Conservation (phyloP, 2,888 invertebrate species). For the Caenorhabditis sp. region DNA sequence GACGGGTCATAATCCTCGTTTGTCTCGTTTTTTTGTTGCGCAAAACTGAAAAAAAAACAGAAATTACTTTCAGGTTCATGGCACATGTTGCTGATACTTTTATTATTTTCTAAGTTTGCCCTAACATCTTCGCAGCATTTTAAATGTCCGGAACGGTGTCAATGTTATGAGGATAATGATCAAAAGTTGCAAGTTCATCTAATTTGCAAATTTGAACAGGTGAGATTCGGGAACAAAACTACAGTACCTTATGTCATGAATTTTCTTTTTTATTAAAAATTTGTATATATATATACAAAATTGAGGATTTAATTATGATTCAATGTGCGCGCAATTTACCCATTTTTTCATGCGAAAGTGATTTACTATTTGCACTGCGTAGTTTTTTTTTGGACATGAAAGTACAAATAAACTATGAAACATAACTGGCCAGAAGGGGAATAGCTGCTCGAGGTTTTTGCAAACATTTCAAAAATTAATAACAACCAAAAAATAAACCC, state of each 20-base stretch:
- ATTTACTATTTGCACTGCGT: not conserved
- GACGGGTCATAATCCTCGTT: not conserved
- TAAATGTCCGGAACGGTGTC: slow-evolving; percentile 54
- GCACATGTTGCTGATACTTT: not conserved
- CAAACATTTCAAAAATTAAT: too few relatives aligned
- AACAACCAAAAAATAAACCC: too few relatives aligned
- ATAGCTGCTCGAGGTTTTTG: too few relatives aligned
- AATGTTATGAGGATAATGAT: slow-evolving; percentile 57
- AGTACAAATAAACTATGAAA: too few relatives aligned
- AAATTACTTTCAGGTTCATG: not conserved
- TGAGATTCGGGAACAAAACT: slow-evolving; percentile 5
- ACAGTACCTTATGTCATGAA: too few relatives aligned
- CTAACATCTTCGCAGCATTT: slow-evolving; percentile 13
- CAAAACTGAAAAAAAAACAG: not conserved
- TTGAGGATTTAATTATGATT: not conserved
- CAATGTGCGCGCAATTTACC: not conserved
- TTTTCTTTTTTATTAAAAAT: too few relatives aligned
- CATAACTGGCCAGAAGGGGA: too few relatives aligned
- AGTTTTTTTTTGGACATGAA: too few relatives aligned
- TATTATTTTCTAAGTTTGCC: not conserved
- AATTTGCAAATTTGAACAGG: slow-evolving; percentile 65
- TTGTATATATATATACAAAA: not conserved
- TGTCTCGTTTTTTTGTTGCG: not conserved
- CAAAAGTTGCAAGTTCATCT: slow-evolving; percentile 52
- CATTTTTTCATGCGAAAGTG: not conserved